A percentile compares a stretch with the other conserved stretches of the same genome.
phyloP scores from a whole-genome alignment of 2,797 vertebrate species.

The Gymnopithys bicolor region DNA sequence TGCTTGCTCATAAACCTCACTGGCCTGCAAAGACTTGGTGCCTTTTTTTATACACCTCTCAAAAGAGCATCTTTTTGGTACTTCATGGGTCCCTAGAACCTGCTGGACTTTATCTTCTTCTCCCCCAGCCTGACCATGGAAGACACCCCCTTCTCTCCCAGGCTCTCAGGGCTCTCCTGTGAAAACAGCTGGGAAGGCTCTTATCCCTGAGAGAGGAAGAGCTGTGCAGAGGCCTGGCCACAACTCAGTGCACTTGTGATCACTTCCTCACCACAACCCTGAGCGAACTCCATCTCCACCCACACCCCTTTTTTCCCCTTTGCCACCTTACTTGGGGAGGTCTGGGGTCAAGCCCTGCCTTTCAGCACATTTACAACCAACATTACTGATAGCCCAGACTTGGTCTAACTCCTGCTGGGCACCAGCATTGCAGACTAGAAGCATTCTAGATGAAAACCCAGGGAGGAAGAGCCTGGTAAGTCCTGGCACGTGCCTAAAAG shows the following conservation, averaged over 20 bases:
- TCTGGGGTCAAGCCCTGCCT: neutral
- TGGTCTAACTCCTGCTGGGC: fast-evolving
- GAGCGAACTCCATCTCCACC: neutral
- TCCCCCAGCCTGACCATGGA: neutral
- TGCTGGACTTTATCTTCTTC: neutral
- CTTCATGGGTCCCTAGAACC: neutral
- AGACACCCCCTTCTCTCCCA: neutral
- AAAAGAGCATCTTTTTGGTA: neutral
- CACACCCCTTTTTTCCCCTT: neutral
- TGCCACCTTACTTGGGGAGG: neutral
- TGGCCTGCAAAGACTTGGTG: neutral
- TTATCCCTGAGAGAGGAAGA: neutral
- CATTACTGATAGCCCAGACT: neutral
- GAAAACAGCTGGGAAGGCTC: neutral
- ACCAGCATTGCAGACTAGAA: fast-evolving
- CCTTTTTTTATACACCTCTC: neutral
- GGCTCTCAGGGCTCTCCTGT: neutral
- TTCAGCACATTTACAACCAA: neutral
- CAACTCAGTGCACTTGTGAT: neutral
- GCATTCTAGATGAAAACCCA: neutral
- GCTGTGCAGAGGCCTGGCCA: neutral
- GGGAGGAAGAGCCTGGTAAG: neutral
- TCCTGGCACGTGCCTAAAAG: neutral
- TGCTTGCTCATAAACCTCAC: fast-evolving
- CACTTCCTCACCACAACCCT: fast-evolving